These are phyloP conservation scores for Actinostola sp. DNA, from an alignment of 92 coral and sea anemone genomes.

Conservation along the genomic window DNA sequence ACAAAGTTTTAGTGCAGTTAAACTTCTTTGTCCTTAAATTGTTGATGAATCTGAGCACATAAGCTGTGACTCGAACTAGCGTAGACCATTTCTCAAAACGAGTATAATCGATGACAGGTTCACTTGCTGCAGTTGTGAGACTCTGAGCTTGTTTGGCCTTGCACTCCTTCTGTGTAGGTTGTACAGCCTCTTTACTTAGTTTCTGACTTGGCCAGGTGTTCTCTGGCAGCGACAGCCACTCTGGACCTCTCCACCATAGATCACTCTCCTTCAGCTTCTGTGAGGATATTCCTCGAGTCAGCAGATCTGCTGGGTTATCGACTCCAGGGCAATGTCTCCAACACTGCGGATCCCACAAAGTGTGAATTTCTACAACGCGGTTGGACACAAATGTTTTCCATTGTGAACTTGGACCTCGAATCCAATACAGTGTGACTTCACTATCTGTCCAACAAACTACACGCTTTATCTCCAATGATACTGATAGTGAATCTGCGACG, in stretches of 20 bases:
- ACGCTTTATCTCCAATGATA: conserved; percentile 11
- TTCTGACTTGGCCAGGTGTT: background rate
- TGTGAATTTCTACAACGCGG: conserved; percentile 30
- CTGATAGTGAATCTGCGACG: conserved; percentile 22
- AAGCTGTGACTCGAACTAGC: conserved; percentile 14
- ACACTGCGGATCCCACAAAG: conserved; percentile 22
- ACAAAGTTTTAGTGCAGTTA: conserved; percentile 10
- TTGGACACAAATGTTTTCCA: conserved; percentile 42
- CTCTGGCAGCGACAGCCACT: conserved; percentile 10
- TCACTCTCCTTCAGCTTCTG: conserved; percentile 10
- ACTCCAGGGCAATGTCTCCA: conserved; percentile 34
- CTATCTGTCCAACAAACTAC: conserved; percentile 24
- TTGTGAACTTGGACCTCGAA: conserved; percentile 19
- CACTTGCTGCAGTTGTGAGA: background rate
- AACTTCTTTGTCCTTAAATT: no score
- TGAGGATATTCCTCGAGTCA: conserved; percentile 37
- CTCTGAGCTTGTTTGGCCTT: background rate
- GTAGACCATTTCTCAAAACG: conserved; percentile 11
- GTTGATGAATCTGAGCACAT: conserved; percentile 16
- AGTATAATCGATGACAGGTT: no score
- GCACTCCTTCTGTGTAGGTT: background rate
- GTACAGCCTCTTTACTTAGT: background rate
- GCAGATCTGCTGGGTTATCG: conserved; percentile 41
- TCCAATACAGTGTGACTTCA: conserved; percentile 29
- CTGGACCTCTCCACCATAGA: conserved; percentile 37